Evolutionary conservation across 64 coral and sea anemone genomes (phyloP), one percentile per base, ranked within the genome.

Genomic region (Montipora capricornis): DNA sequence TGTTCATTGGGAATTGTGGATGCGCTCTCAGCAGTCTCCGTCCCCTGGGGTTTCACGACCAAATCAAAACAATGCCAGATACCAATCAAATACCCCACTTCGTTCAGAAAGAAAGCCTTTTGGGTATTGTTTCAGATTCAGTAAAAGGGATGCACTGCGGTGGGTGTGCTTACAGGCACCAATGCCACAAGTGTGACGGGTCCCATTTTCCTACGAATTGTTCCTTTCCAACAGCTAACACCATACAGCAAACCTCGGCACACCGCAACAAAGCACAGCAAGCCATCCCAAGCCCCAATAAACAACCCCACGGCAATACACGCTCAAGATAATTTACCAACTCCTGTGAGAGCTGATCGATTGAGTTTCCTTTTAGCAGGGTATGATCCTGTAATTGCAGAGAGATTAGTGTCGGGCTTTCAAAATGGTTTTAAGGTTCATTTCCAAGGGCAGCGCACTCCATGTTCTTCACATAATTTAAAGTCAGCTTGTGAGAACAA

Each of bases 1-100:
- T 68, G 29, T 83, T n/a, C 80, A 83, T 15, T n/a, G 80, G 53
- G 80, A 83, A 68, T 47, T 83, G 55, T 83, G 80, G 80, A 51
- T 83, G n/a, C 13, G 80, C 16, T 49, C 80, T 62, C 29, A 29
- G 29, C 80, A 83, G 17, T 83, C 80, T 83, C 53, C 53, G 52
- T 55, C 9, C 52, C 52, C 9, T 5, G 5, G 52, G 52, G 52
- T 55, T 55, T 55, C 69, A 73, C 6, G 69, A 6, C 69, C 69
- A 73, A 74, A 13, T 26, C n/a, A 22, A 29, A 24, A 76, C 11
- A 53, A 69, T 46, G 70, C 24, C 62, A 57, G 17, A 16, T 16
- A 70, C 20, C 84, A 15, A 52, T 61, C 44, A 22, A n/a, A 46
- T 20, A n/a, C 74, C 74, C 7, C 8, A 76, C 12, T 76, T 20